phyloP scores from a whole-genome alignment of 2,113 vertebrate genomes.

The Forbesichthys agassizii region DNA sequence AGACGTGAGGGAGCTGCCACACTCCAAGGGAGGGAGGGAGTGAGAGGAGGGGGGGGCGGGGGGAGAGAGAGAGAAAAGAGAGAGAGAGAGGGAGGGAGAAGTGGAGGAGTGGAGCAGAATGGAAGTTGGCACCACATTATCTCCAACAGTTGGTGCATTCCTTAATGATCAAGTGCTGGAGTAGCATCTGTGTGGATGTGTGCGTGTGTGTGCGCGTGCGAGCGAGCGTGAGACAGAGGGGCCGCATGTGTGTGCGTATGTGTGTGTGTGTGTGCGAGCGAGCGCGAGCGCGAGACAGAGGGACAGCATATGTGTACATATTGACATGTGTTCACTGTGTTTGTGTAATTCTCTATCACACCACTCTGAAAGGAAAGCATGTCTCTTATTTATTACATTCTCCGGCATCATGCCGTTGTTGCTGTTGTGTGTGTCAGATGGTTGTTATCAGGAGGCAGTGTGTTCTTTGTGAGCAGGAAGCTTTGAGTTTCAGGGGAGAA shows the following conservation, averaged over 20 bases:
- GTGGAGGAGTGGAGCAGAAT: conserved; percentile 88
- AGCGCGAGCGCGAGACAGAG: conserved; percentile 21
- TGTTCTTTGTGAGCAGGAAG: conserved; percentile 64
- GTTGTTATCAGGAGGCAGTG: conserved; percentile 56
- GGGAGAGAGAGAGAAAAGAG: conserved; percentile 82
- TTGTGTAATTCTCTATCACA: conserved; percentile 59
- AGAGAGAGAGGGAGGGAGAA: conserved; percentile 87
- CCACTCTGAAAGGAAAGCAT: conserved; percentile 21
- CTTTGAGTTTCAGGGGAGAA: conserved; percentile 47
- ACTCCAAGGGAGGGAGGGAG: conserved; percentile 69
- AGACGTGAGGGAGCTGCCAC: conserved; percentile 77
- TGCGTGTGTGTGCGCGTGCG: neutral
- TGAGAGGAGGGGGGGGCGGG: conserved; percentile 87
- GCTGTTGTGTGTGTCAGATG: conserved; percentile 35
- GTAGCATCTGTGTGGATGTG: conserved; percentile 90
- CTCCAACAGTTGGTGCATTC: conserved; percentile 98
- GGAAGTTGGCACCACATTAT: conserved; percentile 97
- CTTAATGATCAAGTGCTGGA: conserved; percentile 97
- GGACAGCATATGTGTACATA: conserved; percentile 59
- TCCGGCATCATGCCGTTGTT: conserved; percentile 26
- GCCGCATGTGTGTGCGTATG: neutral
- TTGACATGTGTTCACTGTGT: conserved; percentile 59
- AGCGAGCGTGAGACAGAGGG: neutral
- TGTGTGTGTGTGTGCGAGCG: conserved; percentile 35
- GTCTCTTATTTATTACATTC: too few relatives aligned